Evolutionary conservation across 2,113 vertebrate species (phyloP).

Genomic region (Candoia aspera): DNA sequence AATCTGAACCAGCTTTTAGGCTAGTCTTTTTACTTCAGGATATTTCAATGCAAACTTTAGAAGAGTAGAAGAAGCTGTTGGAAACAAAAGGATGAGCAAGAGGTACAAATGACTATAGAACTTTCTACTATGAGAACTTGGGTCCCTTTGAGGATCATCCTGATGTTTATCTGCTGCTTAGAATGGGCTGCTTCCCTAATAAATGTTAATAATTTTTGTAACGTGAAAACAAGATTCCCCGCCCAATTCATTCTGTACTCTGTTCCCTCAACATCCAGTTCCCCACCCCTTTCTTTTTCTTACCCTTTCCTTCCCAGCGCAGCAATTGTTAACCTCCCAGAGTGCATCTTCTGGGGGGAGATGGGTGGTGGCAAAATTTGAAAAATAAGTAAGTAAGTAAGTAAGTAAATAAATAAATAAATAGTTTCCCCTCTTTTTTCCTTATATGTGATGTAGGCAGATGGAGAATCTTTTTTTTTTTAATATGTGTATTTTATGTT

Average conservation of each 20-base stretch:
- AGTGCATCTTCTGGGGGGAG: no score
- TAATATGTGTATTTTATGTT: background rate
- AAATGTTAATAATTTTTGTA: background rate
- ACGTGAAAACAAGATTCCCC: background rate
- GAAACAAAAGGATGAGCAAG: background rate
- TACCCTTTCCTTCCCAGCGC: background rate
- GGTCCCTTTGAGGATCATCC: background rate
- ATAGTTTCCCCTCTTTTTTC: no score
- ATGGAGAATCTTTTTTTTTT: background rate
- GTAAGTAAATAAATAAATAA: no score
- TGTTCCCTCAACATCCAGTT: background rate
- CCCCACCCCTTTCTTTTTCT: background rate
- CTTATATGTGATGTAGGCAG: background rate
- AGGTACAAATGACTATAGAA: background rate
- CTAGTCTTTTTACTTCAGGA: background rate
- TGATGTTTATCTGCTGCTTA: background rate
- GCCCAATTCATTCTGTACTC: background rate
- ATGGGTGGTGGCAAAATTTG: no score
- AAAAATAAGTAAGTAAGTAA: no score
- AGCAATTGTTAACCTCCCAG: no score
- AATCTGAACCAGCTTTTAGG: background rate
- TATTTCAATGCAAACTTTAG: background rate
- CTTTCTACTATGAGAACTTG: background rate
- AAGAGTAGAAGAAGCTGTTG: background rate
- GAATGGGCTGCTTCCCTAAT: background rate